Percentiles rank a stretch among this genome's conserved stretches.
These are phyloP conservation scores for Unio pictorum DNA, from an alignment of 2,888 invertebrate species.

Conservation along the genomic window DNA sequence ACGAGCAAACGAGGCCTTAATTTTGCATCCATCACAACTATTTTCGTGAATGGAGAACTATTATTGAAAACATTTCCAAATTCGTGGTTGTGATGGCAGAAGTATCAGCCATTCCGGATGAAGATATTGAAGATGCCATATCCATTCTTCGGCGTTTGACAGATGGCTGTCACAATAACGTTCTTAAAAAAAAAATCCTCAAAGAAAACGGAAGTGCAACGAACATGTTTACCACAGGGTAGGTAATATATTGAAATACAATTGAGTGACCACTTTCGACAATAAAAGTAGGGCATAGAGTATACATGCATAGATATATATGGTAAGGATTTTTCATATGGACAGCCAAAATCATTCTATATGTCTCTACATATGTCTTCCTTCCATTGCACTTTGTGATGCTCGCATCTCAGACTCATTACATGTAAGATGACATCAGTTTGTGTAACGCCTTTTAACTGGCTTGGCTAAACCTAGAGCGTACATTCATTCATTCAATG, in stretches of 20 bases:
- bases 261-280: too few species aligned
- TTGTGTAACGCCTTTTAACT: too few species aligned
- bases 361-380: background rate
- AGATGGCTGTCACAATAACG: constrained; percentile 3
- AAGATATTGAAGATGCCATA: constrained; percentile 37
- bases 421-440: too few species aligned
- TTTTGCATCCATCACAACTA: too few species aligned
- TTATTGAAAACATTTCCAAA: too few species aligned
- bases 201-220: constrained; percentile 9
- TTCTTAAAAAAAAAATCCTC: constrained; percentile 10
- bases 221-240: background rate
- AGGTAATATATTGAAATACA: background rate
- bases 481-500: too few species aligned
- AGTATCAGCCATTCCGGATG: constrained; percentile 14
- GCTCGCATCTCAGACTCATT: too few species aligned
- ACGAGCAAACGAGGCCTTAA: too few species aligned
- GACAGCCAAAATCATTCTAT: background rate
- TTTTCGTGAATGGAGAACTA: too few species aligned
- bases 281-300: background rate
- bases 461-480: too few species aligned
- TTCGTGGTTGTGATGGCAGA: constrained; percentile 1
- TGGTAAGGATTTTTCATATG: background rate
- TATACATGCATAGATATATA: background rate
- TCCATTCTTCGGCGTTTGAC: constrained; percentile 20
- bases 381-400: too few species aligned